phyloP scores from a whole-genome alignment of 2,797 vertebrate species.

The Hemitrygon akajei region DNA sequence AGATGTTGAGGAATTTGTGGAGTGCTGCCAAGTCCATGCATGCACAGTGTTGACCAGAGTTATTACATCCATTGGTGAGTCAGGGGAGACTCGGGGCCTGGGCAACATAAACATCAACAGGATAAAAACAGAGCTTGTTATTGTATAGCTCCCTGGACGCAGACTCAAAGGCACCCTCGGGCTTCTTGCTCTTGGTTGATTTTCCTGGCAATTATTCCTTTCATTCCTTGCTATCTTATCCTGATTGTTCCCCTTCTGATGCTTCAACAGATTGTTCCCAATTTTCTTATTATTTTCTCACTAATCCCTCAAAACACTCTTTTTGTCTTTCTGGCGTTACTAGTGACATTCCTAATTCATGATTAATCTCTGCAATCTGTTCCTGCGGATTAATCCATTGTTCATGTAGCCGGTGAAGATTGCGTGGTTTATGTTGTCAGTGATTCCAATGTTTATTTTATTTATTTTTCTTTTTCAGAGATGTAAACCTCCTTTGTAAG shows the following conservation, averaged over 20 bases:
- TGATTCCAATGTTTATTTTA: neutral
- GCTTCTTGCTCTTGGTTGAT: neutral
- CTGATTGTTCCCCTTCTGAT: neutral
- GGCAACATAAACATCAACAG: neutral
- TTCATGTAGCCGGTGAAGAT: too few species aligned
- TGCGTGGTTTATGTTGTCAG: neutral
- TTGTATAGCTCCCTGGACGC: neutral
- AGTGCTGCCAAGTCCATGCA: neutral
- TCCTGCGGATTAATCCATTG: too few species aligned
- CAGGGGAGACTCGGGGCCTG: neutral
- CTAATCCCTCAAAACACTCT: too few species aligned
- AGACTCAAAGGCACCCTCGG: neutral
- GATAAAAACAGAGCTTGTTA: constrained; percentile 31
- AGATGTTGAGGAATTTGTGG: neutral
- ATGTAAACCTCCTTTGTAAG: constrained; percentile 17
- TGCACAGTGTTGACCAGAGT: constrained; percentile 24
- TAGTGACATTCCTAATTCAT: too few species aligned
- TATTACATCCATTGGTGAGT: constrained; percentile 22
- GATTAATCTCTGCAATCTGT: too few species aligned
- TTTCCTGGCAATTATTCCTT: neutral
- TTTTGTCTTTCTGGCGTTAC: too few species aligned
- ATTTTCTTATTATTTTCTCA: neutral
- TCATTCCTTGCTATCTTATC: neutral
- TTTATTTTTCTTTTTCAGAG: neutral
- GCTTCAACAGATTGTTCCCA: neutral